Conservation (phyloP, 2,888 invertebrate genomes). For the Acleris laterana region DNA sequence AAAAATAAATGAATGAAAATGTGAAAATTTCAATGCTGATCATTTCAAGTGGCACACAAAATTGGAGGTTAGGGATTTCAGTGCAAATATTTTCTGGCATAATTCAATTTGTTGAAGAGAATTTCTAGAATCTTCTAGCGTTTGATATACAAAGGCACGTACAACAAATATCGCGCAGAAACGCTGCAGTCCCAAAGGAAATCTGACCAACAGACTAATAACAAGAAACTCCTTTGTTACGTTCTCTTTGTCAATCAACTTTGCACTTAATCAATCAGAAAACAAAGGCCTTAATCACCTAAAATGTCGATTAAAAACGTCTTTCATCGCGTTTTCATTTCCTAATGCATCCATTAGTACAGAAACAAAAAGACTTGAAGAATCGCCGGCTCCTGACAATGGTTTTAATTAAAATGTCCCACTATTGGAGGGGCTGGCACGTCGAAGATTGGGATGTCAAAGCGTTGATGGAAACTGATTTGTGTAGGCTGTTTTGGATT, state of each 20-base stretch:
- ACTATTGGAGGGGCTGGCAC: constrained; percentile 59
- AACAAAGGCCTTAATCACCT: constrained; percentile 44
- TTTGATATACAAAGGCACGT: constrained; percentile 1
- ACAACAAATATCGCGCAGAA: too few species aligned
- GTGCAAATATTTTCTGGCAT: too few species aligned
- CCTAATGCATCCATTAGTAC: constrained; percentile 63
- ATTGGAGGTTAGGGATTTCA: too few species aligned
- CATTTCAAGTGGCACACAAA: too few species aligned
- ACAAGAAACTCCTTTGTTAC: neutral
- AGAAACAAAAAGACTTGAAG: constrained; percentile 65
- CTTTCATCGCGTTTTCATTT: constrained; percentile 51
- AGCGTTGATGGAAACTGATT: constrained; percentile 32
- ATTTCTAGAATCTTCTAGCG: too few species aligned
- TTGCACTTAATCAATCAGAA: constrained; percentile 30
- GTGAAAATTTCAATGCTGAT: too few species aligned
- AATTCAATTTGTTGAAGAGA: too few species aligned
- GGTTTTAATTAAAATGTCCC: constrained; percentile 80
- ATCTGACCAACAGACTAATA: too few species aligned
- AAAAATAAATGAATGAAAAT: too few species aligned
- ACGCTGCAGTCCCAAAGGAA: too few species aligned
- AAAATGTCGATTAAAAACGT: constrained; percentile 39
- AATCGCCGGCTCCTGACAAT: constrained; percentile 65
- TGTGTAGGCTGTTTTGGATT: constrained; percentile 3
- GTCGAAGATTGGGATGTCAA: constrained; percentile 40
- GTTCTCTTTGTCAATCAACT: constrained; percentile 8